Base-by-base conservation (phyloP, 2,888 invertebrate genomes). In the Yponomeuta cagnagella region DNA sequence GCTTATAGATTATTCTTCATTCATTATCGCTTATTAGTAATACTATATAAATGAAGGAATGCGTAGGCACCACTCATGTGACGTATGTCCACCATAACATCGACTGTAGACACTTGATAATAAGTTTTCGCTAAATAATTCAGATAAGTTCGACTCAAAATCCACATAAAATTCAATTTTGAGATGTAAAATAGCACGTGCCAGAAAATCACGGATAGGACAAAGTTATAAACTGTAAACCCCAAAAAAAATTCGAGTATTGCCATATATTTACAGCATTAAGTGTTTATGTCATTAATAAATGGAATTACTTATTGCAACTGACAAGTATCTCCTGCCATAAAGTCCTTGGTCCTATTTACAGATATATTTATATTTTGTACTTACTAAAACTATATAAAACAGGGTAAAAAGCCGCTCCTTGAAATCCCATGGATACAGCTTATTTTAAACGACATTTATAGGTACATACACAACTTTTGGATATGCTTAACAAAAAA, bases 401-500 rank as follows among this genome's bases (percentile, higher is more conserved):
- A 68, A 68, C 68, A 68, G 68, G 68, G 68, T 68, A 68, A 31
- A 30, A 48, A 48, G 52, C 52, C 68, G 48, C 68, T 52, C 52
- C 52, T 52, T 30, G 33, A 48, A 68, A 52, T n/a, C 48, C 48
- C 52, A 23, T 63, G 70, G 65, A 70, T 72, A 71, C 37, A 66
- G 73, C 72, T 78, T 78, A 77, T 77, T 78, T 80, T 76, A 77
- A 77, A 76, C 75, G 75, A 72, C 72, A 73, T 69, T 77, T 78
- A 77, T 76, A 80, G 78, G 76, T 58, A 58, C 52, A 58, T 58
- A 76, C 74, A 74, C 75, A 78, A 80, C 75, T 85, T 87, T 88
- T 87, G 80, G 85, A 88, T 80, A 75, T 79, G 87, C 86, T 85
- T 87, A 83, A 79, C 75, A 77, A 68, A 72, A 63, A 58, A 58